Evolutionary conservation across 2,797 vertebrate species (phyloP).

Genomic region (Microctenopoma lineatum): DNA sequence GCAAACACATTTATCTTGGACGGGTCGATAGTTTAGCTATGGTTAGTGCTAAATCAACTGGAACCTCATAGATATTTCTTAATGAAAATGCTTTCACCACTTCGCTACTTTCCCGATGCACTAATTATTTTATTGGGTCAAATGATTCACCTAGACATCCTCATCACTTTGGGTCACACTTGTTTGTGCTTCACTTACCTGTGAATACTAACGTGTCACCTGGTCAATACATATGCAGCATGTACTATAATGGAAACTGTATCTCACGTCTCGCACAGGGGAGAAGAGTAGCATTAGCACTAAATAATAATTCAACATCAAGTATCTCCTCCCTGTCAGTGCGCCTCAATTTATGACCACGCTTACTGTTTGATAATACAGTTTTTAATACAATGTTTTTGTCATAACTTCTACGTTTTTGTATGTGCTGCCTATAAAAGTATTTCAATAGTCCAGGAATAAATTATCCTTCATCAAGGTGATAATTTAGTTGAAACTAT

Average conservation of each 20-base stretch:
- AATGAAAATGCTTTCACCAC: constrained; percentile 81
- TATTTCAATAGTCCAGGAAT: too few relatives aligned
- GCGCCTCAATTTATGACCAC: constrained; percentile 14
- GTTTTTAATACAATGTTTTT: constrained; percentile 8
- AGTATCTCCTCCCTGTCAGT: constrained; percentile 15
- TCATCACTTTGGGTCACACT: constrained; percentile 63
- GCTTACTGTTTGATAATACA: not conserved
- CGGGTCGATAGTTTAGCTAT: constrained; percentile 72
- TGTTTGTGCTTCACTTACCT: constrained; percentile 68
- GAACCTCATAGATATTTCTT: constrained; percentile 71
- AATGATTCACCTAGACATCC: constrained; percentile 75
- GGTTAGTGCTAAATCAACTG: constrained; percentile 73
- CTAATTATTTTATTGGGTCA: constrained; percentile 82
- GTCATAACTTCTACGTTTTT: constrained; percentile 14
- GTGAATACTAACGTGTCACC: constrained; percentile 55
- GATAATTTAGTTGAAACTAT: too few relatives aligned
- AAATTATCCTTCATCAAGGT: too few relatives aligned
- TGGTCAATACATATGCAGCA: constrained; percentile 47
- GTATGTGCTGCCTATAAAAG: too few relatives aligned
- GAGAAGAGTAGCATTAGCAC: constrained; percentile 27
- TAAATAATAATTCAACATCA: constrained; percentile 25
- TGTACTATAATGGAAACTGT: constrained; percentile 38
- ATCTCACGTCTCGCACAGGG: constrained; percentile 30
- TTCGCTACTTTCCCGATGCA: constrained; percentile 58
- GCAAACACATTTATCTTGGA: constrained; percentile 77